Evolutionary conservation across 2,888 invertebrate species (phyloP), one percentile per base, ranked within the genome.

Genomic region (Nebria brevicollis): DNA sequence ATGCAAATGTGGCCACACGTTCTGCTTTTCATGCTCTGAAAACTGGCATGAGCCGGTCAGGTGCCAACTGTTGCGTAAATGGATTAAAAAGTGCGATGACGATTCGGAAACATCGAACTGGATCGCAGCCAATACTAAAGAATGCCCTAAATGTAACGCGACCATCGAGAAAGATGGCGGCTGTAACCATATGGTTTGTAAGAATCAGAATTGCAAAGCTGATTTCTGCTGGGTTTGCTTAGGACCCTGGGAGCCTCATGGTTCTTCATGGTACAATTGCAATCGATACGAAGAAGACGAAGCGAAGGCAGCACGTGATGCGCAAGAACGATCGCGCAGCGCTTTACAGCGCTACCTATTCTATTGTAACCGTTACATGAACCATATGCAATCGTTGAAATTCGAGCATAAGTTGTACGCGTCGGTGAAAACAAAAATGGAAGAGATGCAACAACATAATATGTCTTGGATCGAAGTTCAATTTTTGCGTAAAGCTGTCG

Each of bases 401-500:
- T 98, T 99, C 90, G 99, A 99, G 91, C 95, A 95, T 90, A 98
- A 98, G 92, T 92, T 99, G 82, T 98, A 98, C 90, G 96, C 97
- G 8, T 96, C 96, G 82, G 96, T 99, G 82, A 97, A 98, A 90
- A 95, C 96, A 89, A 99, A 99, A 92, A 99, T 99, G 98, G 98
- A 98, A 89, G 98, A 98, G 90, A 98, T 99, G 99, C 99, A 99
- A 89, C 98, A 98, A 88, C 97, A 98, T 89, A 98, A 98, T 89
- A 99, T 99, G 98, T 98, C 98, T 84, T 99, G 99, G 99, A 99
- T 99, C 87, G 99, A 99, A 93, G 98, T 98, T 83, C 99, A 99
- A 92, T 99, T 99, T 90, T 91, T 99, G 86, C 97, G 97, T 90
- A 98, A 98, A 89, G 99, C 99, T 74, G 98, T 98, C 86, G 98